Evolutionary conservation across 2,797 vertebrate genomes (phyloP).

Genomic region (Iguana delicatissima): DNA sequence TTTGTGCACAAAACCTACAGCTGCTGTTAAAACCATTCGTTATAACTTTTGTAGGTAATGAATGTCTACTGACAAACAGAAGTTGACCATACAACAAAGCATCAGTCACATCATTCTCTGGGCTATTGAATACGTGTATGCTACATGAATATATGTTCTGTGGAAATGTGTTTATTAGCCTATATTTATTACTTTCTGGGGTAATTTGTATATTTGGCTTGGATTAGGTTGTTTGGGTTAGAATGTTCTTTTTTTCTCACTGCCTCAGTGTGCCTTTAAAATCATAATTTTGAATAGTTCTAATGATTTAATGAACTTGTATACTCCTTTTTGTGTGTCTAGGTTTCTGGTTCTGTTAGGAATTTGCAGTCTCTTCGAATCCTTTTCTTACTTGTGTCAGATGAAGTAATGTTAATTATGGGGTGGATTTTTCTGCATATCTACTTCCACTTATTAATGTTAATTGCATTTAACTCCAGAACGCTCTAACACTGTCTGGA

Average conservation of each 20-base stretch:
- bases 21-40: constrained; percentile 10
- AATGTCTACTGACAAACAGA: not conserved
- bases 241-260: not conserved
- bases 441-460: not conserved
- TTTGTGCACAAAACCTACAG: not conserved
- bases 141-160: not conserved
- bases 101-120: constrained; percentile 1
- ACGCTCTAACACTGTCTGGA: not conserved
- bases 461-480: not conserved
- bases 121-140: not conserved
- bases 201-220: not conserved
- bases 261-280: not conserved
- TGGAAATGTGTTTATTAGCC: not conserved
- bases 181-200: not conserved
- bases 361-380: not conserved
- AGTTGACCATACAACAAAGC: constrained; percentile 1
- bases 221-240: not conserved
- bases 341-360: not conserved
- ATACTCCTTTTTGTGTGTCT: not conserved
- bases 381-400: not conserved
- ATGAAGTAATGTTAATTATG: constrained; percentile 8
- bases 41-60: not conserved
- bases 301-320: not conserved
- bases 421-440: not conserved
- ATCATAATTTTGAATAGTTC: not conserved